Base-by-base conservation (phyloP, 2,797 vertebrate genomes). In the Otolemur crassicaudatus region DNA sequence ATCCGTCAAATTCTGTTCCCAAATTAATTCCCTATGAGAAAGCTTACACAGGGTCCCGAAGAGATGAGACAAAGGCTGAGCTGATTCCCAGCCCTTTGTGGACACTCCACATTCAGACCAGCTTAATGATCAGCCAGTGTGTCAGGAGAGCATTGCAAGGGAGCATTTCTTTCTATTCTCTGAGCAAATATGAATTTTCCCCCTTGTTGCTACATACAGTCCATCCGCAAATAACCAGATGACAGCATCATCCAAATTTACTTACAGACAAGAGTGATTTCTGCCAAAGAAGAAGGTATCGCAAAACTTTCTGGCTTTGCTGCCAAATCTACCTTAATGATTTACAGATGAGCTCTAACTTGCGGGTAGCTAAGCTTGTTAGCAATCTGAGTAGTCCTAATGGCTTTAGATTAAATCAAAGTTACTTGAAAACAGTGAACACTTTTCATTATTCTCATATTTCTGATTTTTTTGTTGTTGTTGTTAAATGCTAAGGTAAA, bases 301-400 rank as follows among this genome's bases (percentile, higher is more conserved):
- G 19, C 60, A 67, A 90, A 94, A 69, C 53, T 65, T 56, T 86
- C 56, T 87, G 46, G 4, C 76, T 96, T 86, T 97, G n/a, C 79
- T 95, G 53, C 75, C 88, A 89, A 94, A 91, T 82, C n/a, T 92
- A 69, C 46, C 56, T 29, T 96, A 83, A 95, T 86, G 20, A 73
- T 73, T 73, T 94, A 46, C 81, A 97, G 82, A 92, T 90, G 75
- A 96, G 29, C 46, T 95, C 58, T 96, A 75, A 94, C 93, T 89
- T 95, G 6, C 85, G 43, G 40, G 20, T 88, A 81, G 73, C 56
- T 96, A 53, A 86, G 79, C 19, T 73, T 58, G 11, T 95, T 92
- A 96, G 83, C 72, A 92, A 77, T 85, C 9, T 37, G 25, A 84
- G 29, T 83, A 84, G n/a, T 94, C 14, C 5, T 93, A 69, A 84